Evolutionary conservation across 2,113 vertebrate genomes (phyloP), one percentile per base, ranked within the genome.

Genomic region (Callionymus lyra): DNA sequence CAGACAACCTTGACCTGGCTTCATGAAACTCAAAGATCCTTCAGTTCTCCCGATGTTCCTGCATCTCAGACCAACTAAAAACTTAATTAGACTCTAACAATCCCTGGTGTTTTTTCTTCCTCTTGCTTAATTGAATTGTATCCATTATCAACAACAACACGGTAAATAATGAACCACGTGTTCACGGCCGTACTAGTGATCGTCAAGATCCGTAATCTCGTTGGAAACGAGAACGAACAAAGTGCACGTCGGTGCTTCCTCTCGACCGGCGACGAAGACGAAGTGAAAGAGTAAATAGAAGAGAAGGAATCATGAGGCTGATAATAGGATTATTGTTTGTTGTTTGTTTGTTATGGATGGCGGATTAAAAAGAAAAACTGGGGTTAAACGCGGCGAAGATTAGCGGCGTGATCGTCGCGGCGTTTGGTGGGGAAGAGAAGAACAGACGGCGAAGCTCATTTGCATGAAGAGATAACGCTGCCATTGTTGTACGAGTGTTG

Each of bases 281-380:
- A 76, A 72, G 76, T 68, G 68, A 53, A 18, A 59, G 37, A 70
- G 70, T 64, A 40, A 67, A 71, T 27, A 27, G 10, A 64, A 66
- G 61, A 71, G 55, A 62, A 55, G 21, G 71, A 82, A 71, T 70
- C 70, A 75, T 74, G 55, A 59, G 63, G 70, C 60, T 34, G 63
- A 74, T 83, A 82, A 84, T 74, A 80, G 79, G 79, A 82, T 82
- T 81, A 81, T 77, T 81, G 71, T 79, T 82, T 80, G 77, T 80
- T 81, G 72, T 82, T 80, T 81, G 78, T 82, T 83, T 81, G 77
- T 80, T 73, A 71, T 74, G 77, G 74, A 73, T 79, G 74, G 70
- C 37, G 77, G 80, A 80, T 82, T 82, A 82, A 74, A 82, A 74
- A 73, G 69, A 72, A 80, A 84, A 84, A 82, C 56, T 73, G 47